Evolutionary conservation across 2,888 invertebrate genomes (phyloP).

Genomic region (Euplagia quadripunctaria): DNA sequence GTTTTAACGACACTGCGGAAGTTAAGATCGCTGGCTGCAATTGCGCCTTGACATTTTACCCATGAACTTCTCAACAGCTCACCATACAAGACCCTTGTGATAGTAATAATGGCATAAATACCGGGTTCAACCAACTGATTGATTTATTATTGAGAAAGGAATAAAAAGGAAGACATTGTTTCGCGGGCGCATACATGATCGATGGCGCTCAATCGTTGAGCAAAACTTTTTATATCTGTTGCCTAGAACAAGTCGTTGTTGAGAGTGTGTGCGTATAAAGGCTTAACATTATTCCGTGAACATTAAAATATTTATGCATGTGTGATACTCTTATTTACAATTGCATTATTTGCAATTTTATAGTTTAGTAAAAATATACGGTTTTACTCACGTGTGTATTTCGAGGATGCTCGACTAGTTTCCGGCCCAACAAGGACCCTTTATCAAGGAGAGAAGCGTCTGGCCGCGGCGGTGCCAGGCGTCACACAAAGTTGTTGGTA

Average conservation of each 20-base stretch:
- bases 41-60: not conserved
- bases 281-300: conserved; percentile 25
- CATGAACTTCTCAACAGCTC: not conserved
- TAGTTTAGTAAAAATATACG: too few species aligned
- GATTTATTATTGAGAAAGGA: conserved; percentile 55
- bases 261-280: not conserved
- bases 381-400: too few species aligned
- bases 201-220: conserved; percentile 41
- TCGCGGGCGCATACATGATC: conserved; percentile 41
- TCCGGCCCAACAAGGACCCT: too few species aligned
- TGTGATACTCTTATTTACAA: not conserved
- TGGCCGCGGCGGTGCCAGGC: too few species aligned
- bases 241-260: not conserved
- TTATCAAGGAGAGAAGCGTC: too few species aligned
- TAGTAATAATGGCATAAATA: conserved; percentile 1
- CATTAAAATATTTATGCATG: conserved; percentile 11
- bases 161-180: conserved; percentile 38
- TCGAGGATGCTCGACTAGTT: too few species aligned
- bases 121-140: conserved; percentile 44
- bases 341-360: too few species aligned
- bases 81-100: not conserved
- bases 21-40: not conserved
- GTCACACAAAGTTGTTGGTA: too few species aligned
- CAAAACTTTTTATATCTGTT: conserved; percentile 15
- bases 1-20: not conserved